Evolutionary conservation across 2,113 vertebrate species (phyloP).

Genomic region (Arenaria interpres): DNA sequence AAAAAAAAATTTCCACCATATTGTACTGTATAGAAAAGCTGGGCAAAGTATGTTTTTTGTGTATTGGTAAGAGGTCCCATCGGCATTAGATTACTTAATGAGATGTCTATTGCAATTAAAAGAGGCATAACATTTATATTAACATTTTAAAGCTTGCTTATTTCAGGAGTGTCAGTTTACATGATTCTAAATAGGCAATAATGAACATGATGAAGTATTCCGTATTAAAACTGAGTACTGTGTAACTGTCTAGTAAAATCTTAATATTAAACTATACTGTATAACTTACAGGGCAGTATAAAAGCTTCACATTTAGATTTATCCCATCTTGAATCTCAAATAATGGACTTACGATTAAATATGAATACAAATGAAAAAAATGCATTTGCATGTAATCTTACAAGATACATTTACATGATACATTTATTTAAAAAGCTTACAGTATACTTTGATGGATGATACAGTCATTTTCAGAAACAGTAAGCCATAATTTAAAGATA

Average conservation of each 20-base stretch:
- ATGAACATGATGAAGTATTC: slow-evolving; percentile 73
- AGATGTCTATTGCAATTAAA: slow-evolving; percentile 80
- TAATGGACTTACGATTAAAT: slow-evolving; percentile 38
- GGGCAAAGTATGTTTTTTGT: slow-evolving; percentile 67
- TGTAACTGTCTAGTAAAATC: slow-evolving; percentile 71
- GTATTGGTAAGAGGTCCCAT: slow-evolving; percentile 68
- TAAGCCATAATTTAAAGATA: slow-evolving; percentile 38
- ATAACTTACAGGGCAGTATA: slow-evolving; percentile 17
- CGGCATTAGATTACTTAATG: slow-evolving; percentile 76
- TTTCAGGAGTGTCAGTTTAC: slow-evolving; percentile 72
- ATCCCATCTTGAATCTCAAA: slow-evolving; percentile 7
- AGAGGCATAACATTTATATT: slow-evolving; percentile 77
- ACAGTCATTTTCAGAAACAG: slow-evolving; percentile 43
- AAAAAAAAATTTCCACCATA: background rate
- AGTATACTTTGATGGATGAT: slow-evolving; percentile 27
- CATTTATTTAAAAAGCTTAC: slow-evolving; percentile 27
- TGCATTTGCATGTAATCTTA: background rate
- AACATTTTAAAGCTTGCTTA: slow-evolving; percentile 76
- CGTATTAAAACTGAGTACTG: slow-evolving; percentile 62
- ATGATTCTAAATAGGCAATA: slow-evolving; percentile 72
- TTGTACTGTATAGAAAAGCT: slow-evolving; percentile 23
- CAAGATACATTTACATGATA: slow-evolving; percentile 4
- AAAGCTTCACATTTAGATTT: slow-evolving; percentile 24
- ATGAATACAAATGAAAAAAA: slow-evolving; percentile 27
- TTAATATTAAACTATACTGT: slow-evolving; percentile 33